Evolutionary conservation across 2,797 vertebrate genomes (phyloP), one percentile per base, ranked within the genome.

Genomic region (Gallinago nigripennis): DNA sequence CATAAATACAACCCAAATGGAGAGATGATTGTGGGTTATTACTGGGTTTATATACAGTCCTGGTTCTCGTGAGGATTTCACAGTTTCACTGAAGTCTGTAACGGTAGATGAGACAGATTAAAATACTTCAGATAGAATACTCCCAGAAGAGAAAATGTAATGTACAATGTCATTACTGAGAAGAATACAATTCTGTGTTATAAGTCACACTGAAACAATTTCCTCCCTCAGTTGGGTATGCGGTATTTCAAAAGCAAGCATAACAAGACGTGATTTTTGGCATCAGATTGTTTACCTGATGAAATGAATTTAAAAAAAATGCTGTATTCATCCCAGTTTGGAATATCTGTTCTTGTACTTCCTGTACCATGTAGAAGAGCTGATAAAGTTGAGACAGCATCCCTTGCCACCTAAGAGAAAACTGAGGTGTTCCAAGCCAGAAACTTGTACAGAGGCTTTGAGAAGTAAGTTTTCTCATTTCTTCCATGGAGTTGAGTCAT

Each of bases 151-250:
- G 65, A 92, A 86, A 82, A 53, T 58, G 27, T 37, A 50, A 75
- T 4, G 4, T 11, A 68, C 53, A 71, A 8, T 72, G 46, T 92
- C 70, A 60, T 83, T 92, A 86, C 46, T 28, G 33, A 81, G 81
- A 90, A 50, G 20, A 75, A 61, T 58, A 5, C 35, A 64, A 58
- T 23, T 82, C 66, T 83, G 43, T 3, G 3, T 61, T 92, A 24
- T 65, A 94, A 91, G 85, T 82, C 66, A 76, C 35, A 33, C 68
- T 60, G 60, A 87, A 87, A 20, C 68, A 64, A 85, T 96, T 94
- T 82, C 23, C 48, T 95, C 33, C 76, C 45, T 81, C 11, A 3
- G 90, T 81, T 83, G 28, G 17, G 8, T 71, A 30, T 11, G n/a
- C 54, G 19, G 16, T 71, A 46, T 83, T 96, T 90, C 85, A 87